These are phyloP conservation scores for Luperina nickerlii DNA, from an alignment of 2,888 invertebrate species.

Conservation along the genomic window DNA sequence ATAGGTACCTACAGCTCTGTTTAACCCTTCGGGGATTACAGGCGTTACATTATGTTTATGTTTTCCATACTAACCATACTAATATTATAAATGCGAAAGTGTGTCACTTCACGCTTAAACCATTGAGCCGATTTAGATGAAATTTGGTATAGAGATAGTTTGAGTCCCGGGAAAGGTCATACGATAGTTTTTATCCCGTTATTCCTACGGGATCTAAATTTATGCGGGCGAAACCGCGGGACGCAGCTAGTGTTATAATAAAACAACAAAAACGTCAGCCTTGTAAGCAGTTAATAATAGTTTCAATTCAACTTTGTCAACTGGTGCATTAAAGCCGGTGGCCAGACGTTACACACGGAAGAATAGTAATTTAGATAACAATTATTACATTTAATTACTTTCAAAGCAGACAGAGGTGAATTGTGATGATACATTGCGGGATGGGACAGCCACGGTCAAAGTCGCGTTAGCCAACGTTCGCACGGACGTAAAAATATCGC, in stretches of 20 bases:
- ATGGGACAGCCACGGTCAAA: constrained; percentile 60
- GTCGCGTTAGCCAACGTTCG: constrained; percentile 41
- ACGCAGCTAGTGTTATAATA: neutral
- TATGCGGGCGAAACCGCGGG: too few relatives aligned
- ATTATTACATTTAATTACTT: constrained; percentile 77
- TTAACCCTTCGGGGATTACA: too few relatives aligned
- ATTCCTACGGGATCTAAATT: too few relatives aligned
- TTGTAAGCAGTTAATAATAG: constrained; percentile 7
- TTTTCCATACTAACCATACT: too few relatives aligned
- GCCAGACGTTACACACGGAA: constrained; percentile 71
- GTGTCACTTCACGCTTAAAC: too few relatives aligned
- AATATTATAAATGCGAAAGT: too few relatives aligned
- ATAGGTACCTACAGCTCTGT: too few relatives aligned
- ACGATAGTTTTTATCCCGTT: too few relatives aligned
- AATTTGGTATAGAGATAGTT: too few relatives aligned
- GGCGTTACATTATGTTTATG: too few relatives aligned
- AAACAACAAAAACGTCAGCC: neutral
- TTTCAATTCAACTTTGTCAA: constrained; percentile 13
- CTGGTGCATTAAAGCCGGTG: constrained; percentile 42
- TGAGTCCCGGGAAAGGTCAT: too few relatives aligned
- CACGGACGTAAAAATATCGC: neutral
- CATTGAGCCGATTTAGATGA: too few relatives aligned
- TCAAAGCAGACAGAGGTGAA: constrained; percentile 71
- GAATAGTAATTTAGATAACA: constrained; percentile 77
- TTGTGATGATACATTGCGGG: constrained; percentile 64